Evolutionary conservation across 92 coral and sea anemone genomes (phyloP).

Genomic region (Hydrozoanthus gracilis): DNA sequence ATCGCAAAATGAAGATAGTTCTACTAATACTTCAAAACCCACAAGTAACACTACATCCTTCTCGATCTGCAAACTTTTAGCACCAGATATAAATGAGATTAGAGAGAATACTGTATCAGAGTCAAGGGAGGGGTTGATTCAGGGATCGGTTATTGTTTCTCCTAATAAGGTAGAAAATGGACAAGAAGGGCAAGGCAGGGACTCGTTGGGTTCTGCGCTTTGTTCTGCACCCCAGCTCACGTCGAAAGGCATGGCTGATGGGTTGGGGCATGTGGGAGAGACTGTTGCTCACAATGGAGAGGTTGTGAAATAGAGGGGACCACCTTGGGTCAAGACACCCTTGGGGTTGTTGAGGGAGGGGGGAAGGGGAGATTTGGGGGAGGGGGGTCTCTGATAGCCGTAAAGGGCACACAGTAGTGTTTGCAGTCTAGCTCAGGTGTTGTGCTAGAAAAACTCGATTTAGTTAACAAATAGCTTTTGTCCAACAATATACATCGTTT

Average conservation of each 20-base stretch:
- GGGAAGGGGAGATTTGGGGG: too few relatives aligned
- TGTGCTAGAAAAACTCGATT: neutral
- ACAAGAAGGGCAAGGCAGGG: conserved; percentile 63
- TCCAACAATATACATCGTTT: too few relatives aligned
- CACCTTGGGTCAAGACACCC: neutral
- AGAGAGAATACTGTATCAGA: conserved; percentile 18
- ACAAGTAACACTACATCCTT: conserved; percentile 62
- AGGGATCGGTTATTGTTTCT: conserved; percentile 46
- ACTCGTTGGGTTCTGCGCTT: conserved; percentile 37
- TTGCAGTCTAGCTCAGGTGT: neutral
- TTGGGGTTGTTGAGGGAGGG: too few relatives aligned
- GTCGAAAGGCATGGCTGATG: conserved; percentile 82
- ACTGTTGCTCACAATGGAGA: conserved; percentile 78
- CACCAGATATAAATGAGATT: conserved; percentile 71
- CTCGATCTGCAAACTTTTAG: conserved; percentile 79
- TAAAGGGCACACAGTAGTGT: neutral
- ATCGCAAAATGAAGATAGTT: conserved; percentile 34
- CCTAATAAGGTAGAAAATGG: conserved; percentile 68
- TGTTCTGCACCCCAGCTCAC: conserved; percentile 66
- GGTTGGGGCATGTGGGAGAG: conserved; percentile 68
- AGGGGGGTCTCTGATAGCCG: neutral
- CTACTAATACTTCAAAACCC: conserved; percentile 32
- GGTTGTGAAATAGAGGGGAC: conserved; percentile 44
- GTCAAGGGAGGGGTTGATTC: conserved; percentile 42
- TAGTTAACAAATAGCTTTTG: too few relatives aligned